Evolutionary conservation across 2,113 vertebrate species (phyloP).

Genomic region (Myotis yumanensis): DNA sequence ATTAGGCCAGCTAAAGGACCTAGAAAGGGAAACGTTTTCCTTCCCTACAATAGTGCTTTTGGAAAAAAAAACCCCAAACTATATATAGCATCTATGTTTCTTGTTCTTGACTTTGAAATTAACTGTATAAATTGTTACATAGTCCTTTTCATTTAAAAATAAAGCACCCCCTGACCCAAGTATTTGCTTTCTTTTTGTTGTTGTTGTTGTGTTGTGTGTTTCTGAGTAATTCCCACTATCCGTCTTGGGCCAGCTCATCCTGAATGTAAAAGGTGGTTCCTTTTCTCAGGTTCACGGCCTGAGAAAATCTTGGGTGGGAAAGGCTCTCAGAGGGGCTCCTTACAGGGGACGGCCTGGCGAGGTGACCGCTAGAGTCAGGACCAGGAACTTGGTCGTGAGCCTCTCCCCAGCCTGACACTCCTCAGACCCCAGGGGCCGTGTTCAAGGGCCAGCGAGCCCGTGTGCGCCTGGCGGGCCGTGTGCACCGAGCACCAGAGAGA

Average conservation of each 20-base stretch:
- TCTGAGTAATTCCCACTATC: not conserved
- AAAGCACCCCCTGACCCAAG: not conserved
- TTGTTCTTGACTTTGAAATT: slow-evolving; percentile 13
- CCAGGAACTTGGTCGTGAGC: not conserved
- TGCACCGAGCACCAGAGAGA: not conserved
- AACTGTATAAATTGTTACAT: not conserved
- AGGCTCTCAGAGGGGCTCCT: not conserved
- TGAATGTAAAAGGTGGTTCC: not conserved
- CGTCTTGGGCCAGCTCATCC: not conserved
- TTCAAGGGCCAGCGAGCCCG: not conserved
- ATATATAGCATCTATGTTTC: not conserved
- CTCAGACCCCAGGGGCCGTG: not conserved
- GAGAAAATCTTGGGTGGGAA: not conserved
- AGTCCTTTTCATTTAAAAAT: not conserved
- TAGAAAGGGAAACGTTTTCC: not conserved
- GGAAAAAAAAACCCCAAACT: not conserved
- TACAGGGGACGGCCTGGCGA: rapidly evolving
- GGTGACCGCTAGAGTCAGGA: not conserved
- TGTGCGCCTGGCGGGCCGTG: not conserved
- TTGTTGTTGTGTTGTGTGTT: not conserved
- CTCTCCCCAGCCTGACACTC: not conserved
- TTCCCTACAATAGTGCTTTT: not conserved
- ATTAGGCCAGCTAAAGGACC: not conserved
- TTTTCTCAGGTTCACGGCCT: not conserved
- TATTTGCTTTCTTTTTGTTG: not conserved